Conservation (phyloP, 37 sponge, comb jelly and placozoan species). For the Spongia lamella region DNA sequence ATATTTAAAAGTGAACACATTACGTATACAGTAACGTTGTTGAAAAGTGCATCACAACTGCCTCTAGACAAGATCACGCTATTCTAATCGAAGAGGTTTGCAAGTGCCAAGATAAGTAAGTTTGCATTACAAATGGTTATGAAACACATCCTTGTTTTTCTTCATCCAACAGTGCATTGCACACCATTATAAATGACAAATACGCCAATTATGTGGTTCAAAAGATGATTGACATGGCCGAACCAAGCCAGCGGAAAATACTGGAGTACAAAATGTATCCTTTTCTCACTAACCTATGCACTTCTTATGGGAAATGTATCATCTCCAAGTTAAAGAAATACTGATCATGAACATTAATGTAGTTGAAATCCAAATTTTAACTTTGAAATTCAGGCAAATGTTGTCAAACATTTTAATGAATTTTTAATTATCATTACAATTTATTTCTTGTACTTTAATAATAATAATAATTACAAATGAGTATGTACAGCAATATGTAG, state of each 20-base stretch:
- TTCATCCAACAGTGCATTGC: constrained; percentile 57
- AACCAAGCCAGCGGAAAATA: constrained; percentile 73
- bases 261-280: constrained; percentile 83
- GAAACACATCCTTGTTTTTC: background rate
- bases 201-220: constrained; percentile 96
- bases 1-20: background rate
- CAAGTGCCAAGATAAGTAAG: constrained; percentile 83
- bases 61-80: constrained; percentile 65
- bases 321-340: constrained; percentile 81
- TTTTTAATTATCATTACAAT: too few species aligned
- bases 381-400: too few species aligned
- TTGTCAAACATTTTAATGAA: too few species aligned
- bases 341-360: too few species aligned
- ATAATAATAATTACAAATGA: too few species aligned
- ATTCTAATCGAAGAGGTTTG: constrained; percentile 82
- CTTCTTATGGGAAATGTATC: constrained; percentile 93
- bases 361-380: too few species aligned
- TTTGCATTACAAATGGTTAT: background rate
- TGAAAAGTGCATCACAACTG: constrained; percentile 91
- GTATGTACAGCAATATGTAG: too few species aligned
- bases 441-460: too few species aligned
- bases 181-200: constrained; percentile 91
- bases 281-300: constrained; percentile 61
- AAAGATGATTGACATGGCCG: constrained; percentile 86
- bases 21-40: constrained; percentile 87